Evolutionary conservation across 2,888 invertebrate genomes (phyloP).

Genomic region (Neocrepidodera transversa): DNA sequence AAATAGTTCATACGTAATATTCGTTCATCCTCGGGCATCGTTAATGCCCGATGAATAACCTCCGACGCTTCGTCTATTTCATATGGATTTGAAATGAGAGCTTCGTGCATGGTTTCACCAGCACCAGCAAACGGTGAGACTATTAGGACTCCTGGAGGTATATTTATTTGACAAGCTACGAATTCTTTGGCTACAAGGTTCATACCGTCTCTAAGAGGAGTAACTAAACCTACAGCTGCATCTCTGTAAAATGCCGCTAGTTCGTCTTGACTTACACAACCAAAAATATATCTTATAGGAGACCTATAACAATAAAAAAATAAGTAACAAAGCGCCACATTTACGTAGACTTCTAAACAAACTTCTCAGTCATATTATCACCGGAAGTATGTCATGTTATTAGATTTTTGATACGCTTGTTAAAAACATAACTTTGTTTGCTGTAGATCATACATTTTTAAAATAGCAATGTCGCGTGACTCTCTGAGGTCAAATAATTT

Average conservation of each 20-base stretch:
- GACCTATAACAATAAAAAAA: conserved; percentile 59
- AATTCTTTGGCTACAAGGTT: conserved; percentile 93
- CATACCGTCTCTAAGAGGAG: conserved; percentile 89
- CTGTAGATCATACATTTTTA: no score
- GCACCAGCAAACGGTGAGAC: conserved; percentile 93
- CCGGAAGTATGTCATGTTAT: no score
- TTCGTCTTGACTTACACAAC: conserved; percentile 86
- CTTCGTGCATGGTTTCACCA: conserved; percentile 94
- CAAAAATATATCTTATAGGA: conserved; percentile 85
- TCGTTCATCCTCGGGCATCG: conserved; percentile 90
- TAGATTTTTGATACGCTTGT: no score
- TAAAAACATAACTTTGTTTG: no score
- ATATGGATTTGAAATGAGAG: conserved; percentile 87
- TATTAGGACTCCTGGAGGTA: conserved; percentile 82
- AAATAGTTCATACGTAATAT: conserved; percentile 86
- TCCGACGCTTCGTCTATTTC: conserved; percentile 88
- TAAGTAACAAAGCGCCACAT: no score
- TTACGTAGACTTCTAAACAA: no score
- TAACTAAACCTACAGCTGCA: conserved; percentile 85
- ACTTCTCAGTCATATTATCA: no score
- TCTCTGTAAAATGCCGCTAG: conserved; percentile 87
- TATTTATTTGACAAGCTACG: conserved; percentile 89
- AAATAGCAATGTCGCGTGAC: no score
- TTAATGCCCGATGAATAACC: conserved; percentile 84
- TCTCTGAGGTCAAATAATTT: no score